A percentile compares a stretch with the other conserved stretches of the same genome.
These are phyloP conservation scores for Ctenopoma multispine DNA, from an alignment of 2,797 vertebrate species.

Conservation along the genomic window DNA sequence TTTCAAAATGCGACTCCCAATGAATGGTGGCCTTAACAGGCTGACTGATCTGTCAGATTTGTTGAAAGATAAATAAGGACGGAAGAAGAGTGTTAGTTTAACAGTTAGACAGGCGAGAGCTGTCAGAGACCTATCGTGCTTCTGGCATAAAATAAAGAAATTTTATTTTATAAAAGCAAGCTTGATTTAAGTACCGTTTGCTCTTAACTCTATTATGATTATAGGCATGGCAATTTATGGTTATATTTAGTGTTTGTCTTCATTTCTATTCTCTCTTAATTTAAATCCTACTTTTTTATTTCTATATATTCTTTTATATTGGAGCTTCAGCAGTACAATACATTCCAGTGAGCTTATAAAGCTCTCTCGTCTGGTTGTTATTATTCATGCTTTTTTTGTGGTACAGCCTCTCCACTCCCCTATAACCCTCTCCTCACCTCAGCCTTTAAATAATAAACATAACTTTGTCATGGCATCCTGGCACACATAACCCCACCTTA, in stretches of 20 bases:
- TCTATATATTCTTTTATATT: slow-evolving; percentile 50
- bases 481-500: slow-evolving; percentile 45
- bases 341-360: slow-evolving; percentile 66
- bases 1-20: slow-evolving; percentile 62
- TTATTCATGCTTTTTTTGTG: slow-evolving; percentile 71
- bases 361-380: slow-evolving; percentile 78
- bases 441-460: slow-evolving; percentile 77
- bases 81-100: slow-evolving; percentile 34
- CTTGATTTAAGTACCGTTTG: slow-evolving; percentile 28
- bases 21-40: slow-evolving; percentile 32
- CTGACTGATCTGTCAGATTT: slow-evolving; percentile 27
- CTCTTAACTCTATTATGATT: slow-evolving; percentile 27
- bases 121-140: slow-evolving; percentile 24
- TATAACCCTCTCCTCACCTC: slow-evolving; percentile 68
- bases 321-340: slow-evolving; percentile 46
- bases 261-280: slow-evolving; percentile 10
- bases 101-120: slow-evolving; percentile 10
- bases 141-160: slow-evolving; percentile 22
- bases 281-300: slow-evolving; percentile 34
- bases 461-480: slow-evolving; percentile 61
- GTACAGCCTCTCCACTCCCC: slow-evolving; percentile 35
- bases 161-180: slow-evolving; percentile 36
- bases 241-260: slow-evolving; percentile 19
- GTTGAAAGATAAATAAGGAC: slow-evolving; percentile 47
- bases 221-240: slow-evolving; percentile 30